Evolutionary conservation across 2,888 invertebrate species (phyloP), one percentile per base, ranked within the genome.

Genomic region (Furcula furcula): DNA sequence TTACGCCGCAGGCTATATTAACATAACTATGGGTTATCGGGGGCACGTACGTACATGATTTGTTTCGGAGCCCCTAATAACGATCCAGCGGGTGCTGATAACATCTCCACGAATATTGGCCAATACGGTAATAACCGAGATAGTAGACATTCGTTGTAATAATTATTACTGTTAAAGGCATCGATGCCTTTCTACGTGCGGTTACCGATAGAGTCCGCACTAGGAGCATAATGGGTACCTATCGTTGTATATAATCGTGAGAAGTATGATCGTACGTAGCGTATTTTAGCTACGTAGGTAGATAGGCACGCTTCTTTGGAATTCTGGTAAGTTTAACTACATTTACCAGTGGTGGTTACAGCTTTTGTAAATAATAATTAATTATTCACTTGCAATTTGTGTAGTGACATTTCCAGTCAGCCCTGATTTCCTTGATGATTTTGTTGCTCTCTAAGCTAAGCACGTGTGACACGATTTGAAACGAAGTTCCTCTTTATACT

Each of bases 31-130:
- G 39, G 49, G 55, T 67, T 72, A 73, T 76, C 70, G 51, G 49
- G 49, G 36, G 56, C 75, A 76, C 72, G 69, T 76, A 61, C 46
- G 36, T 13, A 34, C 40, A 61, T 75, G 67, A 73, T 76, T 75
- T 74, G 70, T 69, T 71, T 65, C 58, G 57, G 61, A 65, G 60
- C 61, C 63, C 61, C 51, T 69, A 70, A 66, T 75, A 75, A 76
- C 72, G 62, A 65, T 53, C 45, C 40, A 53, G 53, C 45, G 33
- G 43, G 40, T 38, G 46, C 29, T 55, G 76, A 77, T 76, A 65
- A 50, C 66, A 77, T 78, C 75, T 64, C 56, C 58, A 69, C 64
- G 70, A 76, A 74, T 70, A 76, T 75, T 68, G 69, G 75, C 65
- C 67, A 65, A 61, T 57, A 54, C 31, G 40, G 42, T 31, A 38